Conservation (phyloP, 2,888 invertebrate genomes). For the Tipula lateralis region DNA sequence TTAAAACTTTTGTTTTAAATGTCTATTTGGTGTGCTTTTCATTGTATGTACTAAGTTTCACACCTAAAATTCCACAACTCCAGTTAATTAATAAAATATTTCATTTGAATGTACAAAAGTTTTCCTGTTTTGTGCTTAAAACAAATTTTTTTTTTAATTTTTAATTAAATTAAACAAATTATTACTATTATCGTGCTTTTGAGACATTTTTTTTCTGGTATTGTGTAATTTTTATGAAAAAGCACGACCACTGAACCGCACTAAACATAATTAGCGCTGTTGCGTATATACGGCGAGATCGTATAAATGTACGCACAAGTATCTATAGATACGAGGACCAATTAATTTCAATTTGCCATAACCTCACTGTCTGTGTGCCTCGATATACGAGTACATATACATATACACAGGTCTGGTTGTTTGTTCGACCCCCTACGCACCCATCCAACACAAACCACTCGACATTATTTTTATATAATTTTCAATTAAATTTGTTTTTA, state of each 20-base stretch:
- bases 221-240: neutral
- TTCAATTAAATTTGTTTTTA: neutral
- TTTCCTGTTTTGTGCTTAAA: neutral
- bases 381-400: neutral
- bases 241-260: neutral
- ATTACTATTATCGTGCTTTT: neutral
- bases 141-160: neutral
- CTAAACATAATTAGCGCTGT: neutral
- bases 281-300: neutral
- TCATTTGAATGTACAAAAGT: neutral
- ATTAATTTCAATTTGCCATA: neutral
- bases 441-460: neutral
- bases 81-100: neutral
- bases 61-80: conserved; percentile 11
- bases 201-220: neutral
- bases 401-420: neutral
- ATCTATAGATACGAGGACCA: neutral
- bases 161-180: conserved; percentile 24
- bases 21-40: neutral
- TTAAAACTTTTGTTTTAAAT: neutral
- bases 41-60: neutral
- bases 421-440: neutral
- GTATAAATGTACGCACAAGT: neutral
- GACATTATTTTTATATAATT: neutral
- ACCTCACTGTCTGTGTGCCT: neutral